Conservation (phyloP, 2,797 vertebrate species). For the Characodon lateralis region DNA sequence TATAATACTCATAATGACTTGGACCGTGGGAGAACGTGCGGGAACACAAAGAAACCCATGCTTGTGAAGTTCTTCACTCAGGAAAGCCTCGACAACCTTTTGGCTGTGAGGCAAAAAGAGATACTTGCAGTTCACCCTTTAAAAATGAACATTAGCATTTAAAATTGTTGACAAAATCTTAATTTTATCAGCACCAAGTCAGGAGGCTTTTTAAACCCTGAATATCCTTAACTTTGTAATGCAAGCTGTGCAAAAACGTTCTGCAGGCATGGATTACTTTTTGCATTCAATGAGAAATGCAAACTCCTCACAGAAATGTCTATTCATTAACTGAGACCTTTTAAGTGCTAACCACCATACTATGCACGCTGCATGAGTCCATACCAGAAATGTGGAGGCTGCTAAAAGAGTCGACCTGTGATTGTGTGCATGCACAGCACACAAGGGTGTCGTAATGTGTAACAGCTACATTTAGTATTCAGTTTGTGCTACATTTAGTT, state of each 20-base stretch:
- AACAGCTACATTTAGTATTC: constrained; percentile 34
- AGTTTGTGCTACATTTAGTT: constrained; percentile 41
- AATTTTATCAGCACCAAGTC: no score
- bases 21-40: no score
- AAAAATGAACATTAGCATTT: no score
- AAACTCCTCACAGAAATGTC: background rate
- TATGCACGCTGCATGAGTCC: constrained; percentile 16
- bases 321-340: background rate
- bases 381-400: background rate
- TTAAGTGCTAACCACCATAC: background rate
- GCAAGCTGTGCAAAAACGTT: no score
- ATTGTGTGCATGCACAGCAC: constrained; percentile 31
- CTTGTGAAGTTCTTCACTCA: no score
- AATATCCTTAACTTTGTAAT: background rate
- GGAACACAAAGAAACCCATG: no score
- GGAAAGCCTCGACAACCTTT: background rate
- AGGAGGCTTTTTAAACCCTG: background rate
- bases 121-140: no score
- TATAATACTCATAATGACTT: no score
- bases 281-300: no score
- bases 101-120: background rate
- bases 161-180: no score
- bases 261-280: no score
- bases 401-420: constrained; percentile 20
- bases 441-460: constrained; percentile 39